phyloP scores from a whole-genome alignment of 2,113 vertebrate species.

The Grallaria varia region DNA sequence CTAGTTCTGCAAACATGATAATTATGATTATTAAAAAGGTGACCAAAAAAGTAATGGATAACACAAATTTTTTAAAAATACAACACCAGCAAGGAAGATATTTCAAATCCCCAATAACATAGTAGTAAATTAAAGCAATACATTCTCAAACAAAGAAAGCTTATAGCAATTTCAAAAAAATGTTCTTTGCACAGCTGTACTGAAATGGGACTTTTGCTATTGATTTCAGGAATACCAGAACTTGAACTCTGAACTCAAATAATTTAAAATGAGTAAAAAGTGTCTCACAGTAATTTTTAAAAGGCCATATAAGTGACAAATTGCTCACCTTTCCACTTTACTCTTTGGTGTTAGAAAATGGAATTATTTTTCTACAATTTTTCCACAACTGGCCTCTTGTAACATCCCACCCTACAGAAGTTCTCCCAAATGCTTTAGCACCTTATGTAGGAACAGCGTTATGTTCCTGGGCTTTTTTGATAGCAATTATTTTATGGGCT shows the following conservation, averaged over 20 bases:
- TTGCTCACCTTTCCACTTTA: neutral
- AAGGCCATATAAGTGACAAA: constrained; percentile 12
- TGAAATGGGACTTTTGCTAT: constrained; percentile 7
- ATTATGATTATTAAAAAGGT: neutral
- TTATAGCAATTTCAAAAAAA: constrained; percentile 9
- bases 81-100: neutral
- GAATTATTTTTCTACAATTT: neutral
- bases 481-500: neutral
- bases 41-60: neutral
- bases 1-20: neutral
- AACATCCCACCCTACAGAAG: neutral
- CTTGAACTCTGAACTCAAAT: constrained; percentile 39
- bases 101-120: neutral
- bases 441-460: neutral
- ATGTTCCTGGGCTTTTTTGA: neutral
- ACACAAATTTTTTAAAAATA: neutral
- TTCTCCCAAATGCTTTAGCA: neutral
- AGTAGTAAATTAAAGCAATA: constrained; percentile 33
- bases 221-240: constrained; percentile 28
- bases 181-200: neutral
- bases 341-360: neutral
- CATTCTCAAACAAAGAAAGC: neutral
- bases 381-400: neutral
- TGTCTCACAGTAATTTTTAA: constrained; percentile 33
- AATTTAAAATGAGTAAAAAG: constrained; percentile 40